phyloP scores from a whole-genome alignment of 2,888 invertebrate species.

The Platycheirus albimanus region DNA sequence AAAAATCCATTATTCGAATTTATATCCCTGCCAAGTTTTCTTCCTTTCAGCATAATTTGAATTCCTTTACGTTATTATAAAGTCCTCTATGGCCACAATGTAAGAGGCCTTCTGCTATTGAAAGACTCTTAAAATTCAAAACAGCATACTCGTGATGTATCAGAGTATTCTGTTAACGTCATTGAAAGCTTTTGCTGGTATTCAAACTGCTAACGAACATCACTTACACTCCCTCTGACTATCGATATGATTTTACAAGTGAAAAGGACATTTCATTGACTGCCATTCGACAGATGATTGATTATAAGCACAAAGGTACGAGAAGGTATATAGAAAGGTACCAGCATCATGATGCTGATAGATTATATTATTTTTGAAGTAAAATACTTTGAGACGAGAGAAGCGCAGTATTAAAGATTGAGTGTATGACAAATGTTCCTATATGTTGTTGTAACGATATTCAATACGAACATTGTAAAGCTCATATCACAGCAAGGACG shows the following conservation, averaged over 20 bases:
- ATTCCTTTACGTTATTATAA: no score
- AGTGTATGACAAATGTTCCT: constrained; percentile 24
- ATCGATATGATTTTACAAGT: constrained; percentile 32
- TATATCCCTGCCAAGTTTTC: no score
- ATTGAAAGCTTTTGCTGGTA: constrained; percentile 34
- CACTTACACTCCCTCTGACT: constrained; percentile 28
- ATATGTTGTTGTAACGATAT: constrained; percentile 9
- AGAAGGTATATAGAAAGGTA: not conserved
- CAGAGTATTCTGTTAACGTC: constrained; percentile 51
- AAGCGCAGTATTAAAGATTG: constrained; percentile 19
- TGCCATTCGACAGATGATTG: constrained; percentile 46
- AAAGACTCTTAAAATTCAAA: not conserved
- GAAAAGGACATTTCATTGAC: constrained; percentile 41
- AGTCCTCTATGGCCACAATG: no score
- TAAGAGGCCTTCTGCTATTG: no score
- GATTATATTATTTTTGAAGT: constrained; percentile 44
- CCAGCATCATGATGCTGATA: constrained; percentile 10
- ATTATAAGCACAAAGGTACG: no score
- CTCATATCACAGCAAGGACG: not conserved
- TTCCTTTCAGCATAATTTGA: no score
- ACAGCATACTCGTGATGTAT: not conserved
- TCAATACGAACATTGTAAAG: not conserved
- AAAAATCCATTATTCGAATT: no score
- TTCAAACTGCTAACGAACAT: constrained; percentile 30
- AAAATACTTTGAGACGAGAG: constrained; percentile 23